Evolutionary conservation across 2,797 vertebrate species (phyloP), one percentile per base, ranked within the genome.

Genomic region (Cuculus canorus): DNA sequence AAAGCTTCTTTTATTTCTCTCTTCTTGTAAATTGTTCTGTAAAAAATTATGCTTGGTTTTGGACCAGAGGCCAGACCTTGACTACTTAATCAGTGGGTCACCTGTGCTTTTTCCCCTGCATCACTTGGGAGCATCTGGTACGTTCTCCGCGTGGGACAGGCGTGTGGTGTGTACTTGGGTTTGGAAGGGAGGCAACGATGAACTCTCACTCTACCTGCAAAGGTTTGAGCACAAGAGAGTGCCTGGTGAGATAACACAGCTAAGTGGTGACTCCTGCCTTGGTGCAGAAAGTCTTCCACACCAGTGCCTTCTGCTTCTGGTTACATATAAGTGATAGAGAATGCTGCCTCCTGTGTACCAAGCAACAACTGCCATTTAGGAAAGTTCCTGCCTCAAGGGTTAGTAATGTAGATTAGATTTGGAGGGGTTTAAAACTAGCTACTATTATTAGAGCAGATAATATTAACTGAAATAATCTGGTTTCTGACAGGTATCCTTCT

Each of bases 101-200:
- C 91, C 96, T 97, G 96, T 54, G 43, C 43, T 61, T 96, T 97
- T 97, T 94, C 95, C 86, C 68, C 65, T 77, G 56, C 57, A 84
- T 79, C 60, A n/a, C 33, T 43, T 30, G 54, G 57, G 39, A 90
- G 30, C 96, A 88, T 71, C 86, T 96, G 95, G 92, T 3, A 4
- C 1, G 3, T 95, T 96, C 93, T 95, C 82, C 76, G 24, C 0
- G 0, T 78, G 76, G 63, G 48, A 76, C 57, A 39, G 84, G 54
- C 85, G 86, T 8, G 23, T 82, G 91, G 79, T 70, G 93, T 54
- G 41, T 43, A 52, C 48, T 39, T 53, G 72, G 17, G 21, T 69
- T 90, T 63, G 52, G 73, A 70, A 88, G 76, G 54, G 39, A 80
- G 27, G 32, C 33, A 47, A 37, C 32, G 50, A 24, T 18, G 39